A percentile compares a stretch with the other conserved stretches of the same genome.
Evolutionary conservation across 2,888 invertebrate species (phyloP).

Genomic region (Eurytoma adleriae): DNA sequence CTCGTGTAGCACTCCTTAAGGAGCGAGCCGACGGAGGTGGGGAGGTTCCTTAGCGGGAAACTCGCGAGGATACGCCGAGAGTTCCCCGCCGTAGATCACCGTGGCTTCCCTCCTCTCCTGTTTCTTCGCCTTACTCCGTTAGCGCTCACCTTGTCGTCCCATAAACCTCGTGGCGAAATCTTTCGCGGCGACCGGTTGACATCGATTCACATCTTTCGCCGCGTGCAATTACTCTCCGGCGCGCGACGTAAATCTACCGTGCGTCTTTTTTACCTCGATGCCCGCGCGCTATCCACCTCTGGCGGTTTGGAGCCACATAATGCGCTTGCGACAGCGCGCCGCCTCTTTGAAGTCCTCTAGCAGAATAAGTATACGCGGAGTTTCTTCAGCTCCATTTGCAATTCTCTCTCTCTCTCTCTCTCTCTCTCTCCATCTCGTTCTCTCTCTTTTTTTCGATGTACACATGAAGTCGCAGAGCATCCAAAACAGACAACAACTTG

Average conservation of each 20-base stretch:
- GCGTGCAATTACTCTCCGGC: constrained; percentile 31
- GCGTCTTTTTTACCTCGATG: constrained; percentile 8
- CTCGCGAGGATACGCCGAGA: constrained; percentile 39
- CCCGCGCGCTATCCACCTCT: not conserved
- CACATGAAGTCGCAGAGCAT: too few species aligned
- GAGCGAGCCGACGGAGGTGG: constrained; percentile 20
- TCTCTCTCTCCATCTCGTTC: not conserved
- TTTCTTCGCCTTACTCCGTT: constrained; percentile 25
- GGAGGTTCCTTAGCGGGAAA: constrained; percentile 60
- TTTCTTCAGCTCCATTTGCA: too few species aligned
- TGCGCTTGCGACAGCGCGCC: constrained; percentile 24
- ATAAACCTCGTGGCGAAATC: constrained; percentile 25
- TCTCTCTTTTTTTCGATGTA: not conserved
- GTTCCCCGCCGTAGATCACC: constrained; percentile 57
- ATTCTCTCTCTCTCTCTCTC: too few species aligned
- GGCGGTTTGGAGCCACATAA: not conserved
- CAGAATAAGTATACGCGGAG: not conserved
- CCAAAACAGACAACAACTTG: too few species aligned
- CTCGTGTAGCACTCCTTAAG: constrained; percentile 31
- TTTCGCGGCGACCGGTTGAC: constrained; percentile 31
- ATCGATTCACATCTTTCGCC: constrained; percentile 48
- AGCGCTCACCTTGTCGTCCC: too few species aligned
- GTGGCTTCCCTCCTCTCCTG: constrained; percentile 26
- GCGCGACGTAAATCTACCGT: constrained; percentile 28
- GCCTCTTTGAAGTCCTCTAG: constrained; percentile 37